phyloP scores from a whole-genome alignment of 2,113 vertebrate species.

The Leptobrachium leishanense region DNA sequence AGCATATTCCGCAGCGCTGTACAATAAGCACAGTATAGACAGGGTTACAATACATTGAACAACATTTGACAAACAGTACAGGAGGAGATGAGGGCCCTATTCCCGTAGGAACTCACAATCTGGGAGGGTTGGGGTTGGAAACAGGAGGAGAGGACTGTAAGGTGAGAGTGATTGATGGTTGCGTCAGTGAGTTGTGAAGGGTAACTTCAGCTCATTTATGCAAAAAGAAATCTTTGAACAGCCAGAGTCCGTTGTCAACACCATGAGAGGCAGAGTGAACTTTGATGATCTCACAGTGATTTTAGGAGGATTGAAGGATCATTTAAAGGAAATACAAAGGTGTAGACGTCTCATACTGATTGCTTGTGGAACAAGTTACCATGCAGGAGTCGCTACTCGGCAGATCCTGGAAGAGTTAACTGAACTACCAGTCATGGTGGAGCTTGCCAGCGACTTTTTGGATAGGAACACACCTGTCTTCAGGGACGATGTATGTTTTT shows the following conservation, averaged over 20 bases:
- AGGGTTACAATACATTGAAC: too few species aligned
- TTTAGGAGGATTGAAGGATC: conserved; percentile 93
- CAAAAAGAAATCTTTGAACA: conserved; percentile 99
- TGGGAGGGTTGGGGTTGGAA: too few species aligned
- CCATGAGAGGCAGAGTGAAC: conserved; percentile 97
- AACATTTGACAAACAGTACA: too few species aligned
- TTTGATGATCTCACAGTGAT: conserved; percentile 94
- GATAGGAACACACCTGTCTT: conserved; percentile 97
- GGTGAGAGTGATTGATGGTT: too few species aligned
- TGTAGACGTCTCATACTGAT: conserved; percentile 94
- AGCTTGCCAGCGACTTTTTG: conserved; percentile 96
- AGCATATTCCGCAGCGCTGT: too few species aligned
- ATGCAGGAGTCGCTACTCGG: conserved; percentile 93
- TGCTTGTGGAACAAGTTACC: conserved; percentile 95
- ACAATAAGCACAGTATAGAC: too few species aligned
- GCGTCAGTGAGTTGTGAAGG: too few species aligned
- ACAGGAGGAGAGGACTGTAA: too few species aligned
- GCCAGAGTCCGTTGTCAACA: conserved; percentile 96
- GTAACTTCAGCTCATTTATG: conserved; percentile 98
- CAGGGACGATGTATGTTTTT: conserved; percentile 96
- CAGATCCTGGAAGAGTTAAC: conserved; percentile 96
- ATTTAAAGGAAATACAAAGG: conserved; percentile 97
- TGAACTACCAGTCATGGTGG: conserved; percentile 96
- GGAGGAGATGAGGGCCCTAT: too few species aligned
- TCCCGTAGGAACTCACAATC: too few species aligned